These are phyloP conservation scores for Leucophora obtusa DNA, from an alignment of 2,888 invertebrate species.

Conservation along the genomic window DNA sequence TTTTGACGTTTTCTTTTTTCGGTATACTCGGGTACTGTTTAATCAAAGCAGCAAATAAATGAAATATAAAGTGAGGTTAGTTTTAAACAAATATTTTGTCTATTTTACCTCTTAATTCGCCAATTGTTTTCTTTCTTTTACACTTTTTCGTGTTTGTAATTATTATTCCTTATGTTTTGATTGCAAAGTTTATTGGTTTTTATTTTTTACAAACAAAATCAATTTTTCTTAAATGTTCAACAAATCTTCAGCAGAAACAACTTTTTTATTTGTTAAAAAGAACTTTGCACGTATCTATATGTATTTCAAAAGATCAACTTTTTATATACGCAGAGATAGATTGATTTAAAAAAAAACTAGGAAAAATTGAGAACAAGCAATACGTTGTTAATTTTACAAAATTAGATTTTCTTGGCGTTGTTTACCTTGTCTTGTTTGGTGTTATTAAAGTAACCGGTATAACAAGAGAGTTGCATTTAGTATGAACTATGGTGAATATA, in stretches of 20 bases:
- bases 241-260: not conserved
- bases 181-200: slow-evolving; percentile 46
- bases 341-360: not conserved
- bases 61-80: slow-evolving; percentile 53
- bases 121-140: slow-evolving; percentile 35
- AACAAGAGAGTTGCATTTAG: slow-evolving; percentile 33
- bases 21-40: slow-evolving; percentile 51
- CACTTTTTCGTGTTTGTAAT: slow-evolving; percentile 40
- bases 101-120: slow-evolving; percentile 11
- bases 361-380: slow-evolving; percentile 13
- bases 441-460: slow-evolving; percentile 5
- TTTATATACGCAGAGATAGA: not conserved
- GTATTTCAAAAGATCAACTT: too few relatives aligned
- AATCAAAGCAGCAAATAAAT: slow-evolving; percentile 9
- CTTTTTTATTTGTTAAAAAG: not conserved
- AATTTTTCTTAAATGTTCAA: not conserved
- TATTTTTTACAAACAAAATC: slow-evolving; percentile 5
- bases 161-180: slow-evolving; percentile 58
- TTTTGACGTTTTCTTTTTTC: slow-evolving; percentile 63
- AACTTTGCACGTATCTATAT: not conserved
- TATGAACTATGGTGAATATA: too few relatives aligned
- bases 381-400: slow-evolving; percentile 14
- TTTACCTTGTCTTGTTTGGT: slow-evolving; percentile 41
- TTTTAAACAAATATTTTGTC: slow-evolving; percentile 42
- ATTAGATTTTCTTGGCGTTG: slow-evolving; percentile 43